Conservation (phyloP, 2,888 invertebrate genomes). For the Trichopoda pennipes region DNA sequence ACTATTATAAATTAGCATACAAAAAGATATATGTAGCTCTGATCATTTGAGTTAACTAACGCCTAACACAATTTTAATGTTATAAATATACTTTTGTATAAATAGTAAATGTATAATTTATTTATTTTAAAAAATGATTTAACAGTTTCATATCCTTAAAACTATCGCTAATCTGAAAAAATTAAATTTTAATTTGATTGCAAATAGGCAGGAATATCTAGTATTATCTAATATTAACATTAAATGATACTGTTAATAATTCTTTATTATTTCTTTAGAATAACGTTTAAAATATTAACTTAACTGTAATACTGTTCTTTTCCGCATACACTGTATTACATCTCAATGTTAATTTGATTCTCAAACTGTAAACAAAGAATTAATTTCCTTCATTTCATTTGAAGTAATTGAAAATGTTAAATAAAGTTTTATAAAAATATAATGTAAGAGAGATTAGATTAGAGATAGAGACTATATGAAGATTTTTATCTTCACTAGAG, state of each 20-base stretch:
- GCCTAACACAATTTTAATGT: background rate
- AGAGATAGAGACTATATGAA: no score
- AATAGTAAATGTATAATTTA: constrained; percentile 25
- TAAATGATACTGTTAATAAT: constrained; percentile 13
- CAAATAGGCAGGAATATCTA: background rate
- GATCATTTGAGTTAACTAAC: background rate
- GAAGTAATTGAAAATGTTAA: no score
- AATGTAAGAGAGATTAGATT: no score
- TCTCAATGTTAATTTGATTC: no score
- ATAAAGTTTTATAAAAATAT: no score
- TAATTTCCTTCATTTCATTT: no score
- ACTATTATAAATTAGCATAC: no score
- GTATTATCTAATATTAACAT: background rate
- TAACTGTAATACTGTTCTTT: constrained; percentile 39
- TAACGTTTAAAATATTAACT: background rate
- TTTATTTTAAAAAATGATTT: background rate
- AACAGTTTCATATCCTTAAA: background rate
- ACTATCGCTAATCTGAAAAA: background rate
- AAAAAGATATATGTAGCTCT: no score
- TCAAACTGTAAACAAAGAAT: no score
- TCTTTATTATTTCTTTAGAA: background rate
- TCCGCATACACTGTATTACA: background rate
- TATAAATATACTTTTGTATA: background rate
- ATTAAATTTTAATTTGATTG: background rate
- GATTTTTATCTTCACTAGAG: no score